phyloP scores from a whole-genome alignment of 2,797 vertebrate genomes.

The Triplophysa bombifrons region DNA sequence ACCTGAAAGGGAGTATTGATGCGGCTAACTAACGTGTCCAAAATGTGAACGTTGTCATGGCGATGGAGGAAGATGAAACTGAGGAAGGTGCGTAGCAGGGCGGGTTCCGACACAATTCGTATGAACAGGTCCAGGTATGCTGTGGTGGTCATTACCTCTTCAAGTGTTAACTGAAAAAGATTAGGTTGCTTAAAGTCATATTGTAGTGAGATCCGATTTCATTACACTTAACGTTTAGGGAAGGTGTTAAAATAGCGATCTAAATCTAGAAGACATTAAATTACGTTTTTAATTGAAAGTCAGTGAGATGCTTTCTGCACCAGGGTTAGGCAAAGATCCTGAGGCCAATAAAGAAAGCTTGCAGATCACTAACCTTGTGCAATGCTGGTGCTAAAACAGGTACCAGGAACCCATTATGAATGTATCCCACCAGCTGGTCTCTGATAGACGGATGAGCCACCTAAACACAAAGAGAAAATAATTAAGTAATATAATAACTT shows the following conservation, averaged over 20 bases:
- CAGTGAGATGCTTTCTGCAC: background rate
- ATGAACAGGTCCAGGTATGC: slow-evolving; percentile 96
- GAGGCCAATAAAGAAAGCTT: too few species aligned
- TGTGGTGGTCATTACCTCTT: slow-evolving; percentile 98
- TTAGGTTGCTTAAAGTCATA: background rate
- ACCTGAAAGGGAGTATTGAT: slow-evolving; percentile 98
- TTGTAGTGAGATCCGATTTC: background rate
- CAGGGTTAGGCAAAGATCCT: background rate
- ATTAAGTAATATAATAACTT: background rate
- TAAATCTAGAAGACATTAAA: background rate
- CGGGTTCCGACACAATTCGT: slow-evolving; percentile 89
- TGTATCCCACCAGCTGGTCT: slow-evolving; percentile 92
- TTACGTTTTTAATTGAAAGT: background rate
- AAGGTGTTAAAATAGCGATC: background rate
- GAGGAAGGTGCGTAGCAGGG: slow-evolving; percentile 92
- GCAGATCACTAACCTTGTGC: slow-evolving; percentile 86
- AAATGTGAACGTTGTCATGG: slow-evolving; percentile 91
- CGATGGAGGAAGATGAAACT: slow-evolving; percentile 92
- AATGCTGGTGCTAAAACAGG: slow-evolving; percentile 96
- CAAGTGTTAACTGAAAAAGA: slow-evolving; percentile 84
- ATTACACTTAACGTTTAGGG: background rate
- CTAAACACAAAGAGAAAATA: slow-evolving; percentile 65
- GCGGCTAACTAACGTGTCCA: slow-evolving; percentile 93
- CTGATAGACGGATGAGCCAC: slow-evolving; percentile 91
- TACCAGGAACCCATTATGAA: slow-evolving; percentile 96